Percentiles rank a stretch among this genome's conserved stretches.
Conservation (phyloP, 2,797 vertebrate species). For the Loriculus beryllinus region DNA sequence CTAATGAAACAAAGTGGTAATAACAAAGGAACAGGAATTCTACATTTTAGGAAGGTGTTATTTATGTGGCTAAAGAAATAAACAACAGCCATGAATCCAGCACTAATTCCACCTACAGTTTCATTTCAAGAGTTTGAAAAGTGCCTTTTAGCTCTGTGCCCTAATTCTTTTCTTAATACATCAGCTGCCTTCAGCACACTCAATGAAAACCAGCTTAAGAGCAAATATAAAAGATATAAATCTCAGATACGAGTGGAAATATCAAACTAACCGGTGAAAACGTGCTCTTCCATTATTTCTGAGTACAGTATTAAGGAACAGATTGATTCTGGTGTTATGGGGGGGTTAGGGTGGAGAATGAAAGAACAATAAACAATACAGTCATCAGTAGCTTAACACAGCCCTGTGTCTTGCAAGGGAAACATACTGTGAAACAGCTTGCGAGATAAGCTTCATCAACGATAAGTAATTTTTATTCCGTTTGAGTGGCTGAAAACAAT, state of each 20-base stretch:
- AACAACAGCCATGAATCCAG: background rate
- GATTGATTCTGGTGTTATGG: background rate
- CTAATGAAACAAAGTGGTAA: background rate
- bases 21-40: background rate
- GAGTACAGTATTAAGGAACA: background rate
- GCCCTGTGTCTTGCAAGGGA: slow-evolving; percentile 63
- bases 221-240: slow-evolving; percentile 11
- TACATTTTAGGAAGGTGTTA: background rate
- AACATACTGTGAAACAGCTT: slow-evolving; percentile 78
- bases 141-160: background rate
- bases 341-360: slow-evolving; percentile 15
- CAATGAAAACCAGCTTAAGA: slow-evolving; percentile 12
- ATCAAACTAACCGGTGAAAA: background rate
- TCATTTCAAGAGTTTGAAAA: background rate
- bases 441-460: slow-evolving; percentile 74
- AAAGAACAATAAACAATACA: slow-evolving; percentile 68
- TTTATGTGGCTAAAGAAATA: background rate
- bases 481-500: slow-evolving; percentile 77
- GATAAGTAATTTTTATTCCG: slow-evolving; percentile 79
- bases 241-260: background rate
- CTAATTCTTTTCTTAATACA: background rate
- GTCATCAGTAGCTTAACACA: slow-evolving; percentile 59
- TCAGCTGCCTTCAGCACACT: background rate
- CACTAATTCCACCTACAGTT: background rate
- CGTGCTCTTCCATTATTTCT: background rate